Evolutionary conservation across 2,888 invertebrate species (phyloP), one percentile per base, ranked within the genome.

Genomic region (Eupithecia vulgata): DNA sequence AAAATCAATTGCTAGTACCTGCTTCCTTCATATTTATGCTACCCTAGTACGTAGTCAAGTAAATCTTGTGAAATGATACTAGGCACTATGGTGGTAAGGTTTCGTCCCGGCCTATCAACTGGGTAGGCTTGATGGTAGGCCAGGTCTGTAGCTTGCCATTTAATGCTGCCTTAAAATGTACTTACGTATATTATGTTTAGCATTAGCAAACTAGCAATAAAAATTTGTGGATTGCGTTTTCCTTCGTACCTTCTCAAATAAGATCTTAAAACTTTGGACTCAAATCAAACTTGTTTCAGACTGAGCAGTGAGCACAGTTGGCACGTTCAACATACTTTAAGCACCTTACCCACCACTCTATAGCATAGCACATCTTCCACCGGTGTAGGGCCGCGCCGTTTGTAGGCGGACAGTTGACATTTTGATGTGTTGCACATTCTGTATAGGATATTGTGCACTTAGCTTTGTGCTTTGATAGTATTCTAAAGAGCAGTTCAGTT

Each of bases 321-420:
- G 40, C 12, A 40, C 12, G 5, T 13, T 5, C 0, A 42, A 42
- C 17, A n/a, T 48, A 8, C n/a, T 48, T 48, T n/a, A 1, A 6
- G n/a, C 48, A 48, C 48, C 48, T 48, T 8, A n/a, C 8, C n/a
- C n/a, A n/a, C 8, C n/a, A 48, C 15, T 48, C 1, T 48, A 25
- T 52, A 12, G 57, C 57, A 57, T 25, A 48, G 40, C 66, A 45
- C 35, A 69, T 67, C 77, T 75, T 52, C 52, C 67, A 73, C 70
- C 77, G 75, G 76, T 73, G 35, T 64, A 62, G 57, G 25, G 17
- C 40, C 78, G 72, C 76, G 17, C 40, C 78, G 72, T 76, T 76
- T 68, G 84, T 83, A 80, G 84, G 86, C 83, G 84, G 83, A 79
- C 80, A 81, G 82, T 82, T 86, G 86, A 85, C 85, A 86, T 86